Conservation (phyloP, 2,888 invertebrate species). For the Bimastos eiseni region DNA sequence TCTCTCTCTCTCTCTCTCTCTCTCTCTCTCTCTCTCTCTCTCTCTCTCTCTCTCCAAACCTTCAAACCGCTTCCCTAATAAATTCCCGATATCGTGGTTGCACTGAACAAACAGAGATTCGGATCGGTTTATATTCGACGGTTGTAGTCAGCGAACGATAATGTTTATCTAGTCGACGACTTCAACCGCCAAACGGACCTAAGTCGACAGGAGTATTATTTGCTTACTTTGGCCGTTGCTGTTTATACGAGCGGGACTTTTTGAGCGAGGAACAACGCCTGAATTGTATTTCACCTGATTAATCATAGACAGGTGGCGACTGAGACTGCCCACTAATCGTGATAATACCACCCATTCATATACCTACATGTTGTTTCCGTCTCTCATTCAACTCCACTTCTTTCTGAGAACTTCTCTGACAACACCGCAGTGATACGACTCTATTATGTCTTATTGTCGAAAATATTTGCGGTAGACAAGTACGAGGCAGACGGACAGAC, state of each 20-base stretch:
- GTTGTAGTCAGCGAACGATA: not conserved
- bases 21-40: too few species aligned
- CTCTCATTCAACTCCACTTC: not conserved
- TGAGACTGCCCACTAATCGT: not conserved
- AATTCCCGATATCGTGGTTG: not conserved
- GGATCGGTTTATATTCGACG: not conserved
- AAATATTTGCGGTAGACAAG: not conserved
- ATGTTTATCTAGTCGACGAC: constrained; percentile 13
- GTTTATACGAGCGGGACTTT: not conserved
- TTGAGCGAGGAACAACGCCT: not conserved
- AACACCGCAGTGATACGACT: not conserved
- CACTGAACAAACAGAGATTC: not conserved
- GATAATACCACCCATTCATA: not conserved
- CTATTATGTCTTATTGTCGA: not conserved
- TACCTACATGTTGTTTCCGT: not conserved
- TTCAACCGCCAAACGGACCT: not conserved
- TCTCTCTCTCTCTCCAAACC: not conserved
- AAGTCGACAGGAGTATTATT: not conserved
- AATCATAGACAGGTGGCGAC: not conserved
- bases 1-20: too few species aligned
- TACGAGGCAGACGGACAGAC: not conserved
- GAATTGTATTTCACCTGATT: not conserved
- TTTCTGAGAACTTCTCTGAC: not conserved
- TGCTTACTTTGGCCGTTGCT: not conserved
- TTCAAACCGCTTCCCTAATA: not conserved